A percentile compares a stretch with the other conserved stretches of the same genome.
These are phyloP conservation scores for Spilosoma lubricipeda DNA, from an alignment of 2,888 invertebrate species.

Conservation along the genomic window DNA sequence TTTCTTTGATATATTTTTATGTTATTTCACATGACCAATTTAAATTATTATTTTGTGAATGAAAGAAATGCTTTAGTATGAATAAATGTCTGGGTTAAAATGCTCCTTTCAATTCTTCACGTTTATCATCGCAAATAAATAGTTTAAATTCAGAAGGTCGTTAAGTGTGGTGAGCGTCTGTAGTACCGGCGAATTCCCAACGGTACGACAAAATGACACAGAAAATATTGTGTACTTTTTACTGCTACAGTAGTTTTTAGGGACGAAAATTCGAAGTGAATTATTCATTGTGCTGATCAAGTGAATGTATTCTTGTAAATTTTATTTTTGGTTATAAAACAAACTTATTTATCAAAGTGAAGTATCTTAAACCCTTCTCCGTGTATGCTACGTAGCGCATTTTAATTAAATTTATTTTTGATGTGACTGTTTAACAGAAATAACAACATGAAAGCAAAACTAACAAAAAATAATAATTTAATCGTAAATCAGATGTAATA, in stretches of 20 bases:
- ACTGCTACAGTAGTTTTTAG: neutral
- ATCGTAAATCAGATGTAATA: neutral
- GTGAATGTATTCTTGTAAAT: neutral
- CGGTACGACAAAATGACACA: neutral
- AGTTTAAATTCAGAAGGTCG: neutral
- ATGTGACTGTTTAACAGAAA: neutral
- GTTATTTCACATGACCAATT: neutral
- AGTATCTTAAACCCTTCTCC: neutral
- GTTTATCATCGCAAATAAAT: neutral
- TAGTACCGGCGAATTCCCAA: neutral
- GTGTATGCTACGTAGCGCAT: neutral
- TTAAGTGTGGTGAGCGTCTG: neutral
- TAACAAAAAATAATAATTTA: neutral
- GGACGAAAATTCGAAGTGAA: neutral
- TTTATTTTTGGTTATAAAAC: too few species aligned
- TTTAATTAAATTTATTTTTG: too few species aligned
- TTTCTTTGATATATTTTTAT: neutral
- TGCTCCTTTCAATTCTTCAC: neutral
- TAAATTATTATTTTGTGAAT: neutral
- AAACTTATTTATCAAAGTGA: neutral
- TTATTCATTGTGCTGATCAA: neutral
- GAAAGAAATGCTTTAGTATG: neutral
- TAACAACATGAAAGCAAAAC: too few species aligned
- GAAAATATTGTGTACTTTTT: neutral
- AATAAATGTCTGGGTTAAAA: neutral